These are phyloP conservation scores for Hyppa rectilinea DNA, from an alignment of 2,888 invertebrate genomes.

Conservation along the genomic window DNA sequence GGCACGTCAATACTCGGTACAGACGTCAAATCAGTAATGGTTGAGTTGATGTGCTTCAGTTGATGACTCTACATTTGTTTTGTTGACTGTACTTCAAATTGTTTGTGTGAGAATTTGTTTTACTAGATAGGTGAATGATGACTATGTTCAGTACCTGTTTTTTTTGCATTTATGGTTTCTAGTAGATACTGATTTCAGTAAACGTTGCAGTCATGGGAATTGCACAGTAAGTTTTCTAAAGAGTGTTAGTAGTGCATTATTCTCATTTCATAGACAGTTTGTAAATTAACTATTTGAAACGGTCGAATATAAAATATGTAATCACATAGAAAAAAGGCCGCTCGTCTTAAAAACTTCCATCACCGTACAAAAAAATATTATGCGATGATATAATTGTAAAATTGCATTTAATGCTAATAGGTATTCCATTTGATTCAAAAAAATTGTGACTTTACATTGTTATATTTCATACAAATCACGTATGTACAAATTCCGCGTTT, in stretches of 20 bases:
- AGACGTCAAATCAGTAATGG: slow-evolving; percentile 68
- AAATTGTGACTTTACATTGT: too few relatives aligned
- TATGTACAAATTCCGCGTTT: too few relatives aligned
- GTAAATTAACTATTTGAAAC: too few relatives aligned
- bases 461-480: too few relatives aligned
- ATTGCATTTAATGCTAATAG: too few relatives aligned
- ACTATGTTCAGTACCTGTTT: too few relatives aligned
- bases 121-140: not conserved
- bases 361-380: too few relatives aligned
- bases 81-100: slow-evolving; percentile 59
- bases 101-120: slow-evolving; percentile 46
- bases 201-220: not conserved
- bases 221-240: not conserved
- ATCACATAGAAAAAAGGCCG: too few relatives aligned
- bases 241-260: not conserved
- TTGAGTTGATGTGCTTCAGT: slow-evolving; percentile 63
- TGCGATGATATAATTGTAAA: too few relatives aligned
- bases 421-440: too few relatives aligned
- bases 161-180: slow-evolving; percentile 11
- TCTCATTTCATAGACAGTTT: not conserved
- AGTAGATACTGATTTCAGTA: not conserved
- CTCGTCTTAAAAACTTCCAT: too few relatives aligned
- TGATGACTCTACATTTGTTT: slow-evolving; percentile 65
- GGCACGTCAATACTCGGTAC: slow-evolving; percentile 60
- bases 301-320: too few relatives aligned